Conservation (phyloP, 1,140 invertebrate genomes). For the Pseudomyrmex concolor region DNA sequence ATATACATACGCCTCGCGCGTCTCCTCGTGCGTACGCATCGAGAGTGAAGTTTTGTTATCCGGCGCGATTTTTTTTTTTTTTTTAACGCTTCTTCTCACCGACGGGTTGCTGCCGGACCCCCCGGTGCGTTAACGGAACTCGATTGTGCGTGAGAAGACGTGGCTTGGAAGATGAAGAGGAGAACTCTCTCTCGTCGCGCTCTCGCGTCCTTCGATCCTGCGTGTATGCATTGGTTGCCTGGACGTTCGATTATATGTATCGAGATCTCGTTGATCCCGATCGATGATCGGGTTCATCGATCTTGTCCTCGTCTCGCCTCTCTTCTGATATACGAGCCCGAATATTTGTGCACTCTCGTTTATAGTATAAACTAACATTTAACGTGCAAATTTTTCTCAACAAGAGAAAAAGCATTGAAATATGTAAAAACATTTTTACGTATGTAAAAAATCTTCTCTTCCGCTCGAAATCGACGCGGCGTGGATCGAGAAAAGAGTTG, state of each 20-base stretch:
- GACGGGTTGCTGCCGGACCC: conserved; percentile 70
- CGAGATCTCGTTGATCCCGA: conserved; percentile 42
- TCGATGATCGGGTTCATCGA: conserved; percentile 29
- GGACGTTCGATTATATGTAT: conserved; percentile 62
- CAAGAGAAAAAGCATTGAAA: no score
- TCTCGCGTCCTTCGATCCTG: conserved; percentile 33
- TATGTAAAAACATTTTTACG: no score
- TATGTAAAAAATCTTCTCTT: not conserved
- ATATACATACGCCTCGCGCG: conserved; percentile 52
- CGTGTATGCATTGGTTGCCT: not conserved
- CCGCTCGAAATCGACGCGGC: not conserved
- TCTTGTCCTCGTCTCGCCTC: conserved; percentile 15
- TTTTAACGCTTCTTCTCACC: conserved; percentile 72
- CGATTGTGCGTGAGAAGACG: conserved; percentile 67
- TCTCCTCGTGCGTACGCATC: conserved; percentile 37
- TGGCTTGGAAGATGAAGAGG: conserved; percentile 35
- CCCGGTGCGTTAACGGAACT: conserved; percentile 75
- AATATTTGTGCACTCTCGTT: not conserved
- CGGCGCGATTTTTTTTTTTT: conserved; percentile 59
- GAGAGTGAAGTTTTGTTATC: conserved; percentile 49
- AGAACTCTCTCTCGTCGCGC: conserved; percentile 1
- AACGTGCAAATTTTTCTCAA: no score
- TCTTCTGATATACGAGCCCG: conserved; percentile 1
- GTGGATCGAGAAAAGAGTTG: conserved; percentile 18
- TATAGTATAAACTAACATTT: no score